phyloP scores from a whole-genome alignment of 2,888 invertebrate genomes.

The Steinernema scapterisci region DNA sequence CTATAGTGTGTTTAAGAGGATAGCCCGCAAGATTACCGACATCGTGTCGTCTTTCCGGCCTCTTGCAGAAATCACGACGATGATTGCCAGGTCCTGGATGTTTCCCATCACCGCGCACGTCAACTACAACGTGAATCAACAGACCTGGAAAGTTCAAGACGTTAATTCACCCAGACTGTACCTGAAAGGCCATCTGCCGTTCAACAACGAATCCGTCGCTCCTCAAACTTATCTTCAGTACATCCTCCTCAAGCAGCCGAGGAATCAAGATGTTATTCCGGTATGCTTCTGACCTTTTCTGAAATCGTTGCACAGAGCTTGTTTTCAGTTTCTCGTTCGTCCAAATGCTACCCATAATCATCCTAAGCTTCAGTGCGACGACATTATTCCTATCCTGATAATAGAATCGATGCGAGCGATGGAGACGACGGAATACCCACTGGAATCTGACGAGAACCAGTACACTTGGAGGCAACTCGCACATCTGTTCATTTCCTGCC shows the following conservation, averaged over 20 bases:
- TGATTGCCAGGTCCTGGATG: slow-evolving; percentile 47
- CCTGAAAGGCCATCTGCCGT: slow-evolving; percentile 19
- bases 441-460: slow-evolving; percentile 41
- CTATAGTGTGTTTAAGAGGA: slow-evolving; percentile 40
- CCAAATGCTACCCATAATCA: neutral
- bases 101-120: slow-evolving; percentile 43
- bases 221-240: slow-evolving; percentile 54
- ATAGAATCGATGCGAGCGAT: slow-evolving; percentile 53
- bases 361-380: slow-evolving; percentile 39
- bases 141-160: slow-evolving; percentile 4
- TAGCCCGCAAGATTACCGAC: slow-evolving; percentile 45
- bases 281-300: slow-evolving; percentile 35
- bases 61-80: slow-evolving; percentile 47
- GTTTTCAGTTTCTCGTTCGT: neutral
- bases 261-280: slow-evolving; percentile 52
- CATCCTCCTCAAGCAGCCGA: slow-evolving; percentile 60
- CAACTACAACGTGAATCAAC: slow-evolving; percentile 23
- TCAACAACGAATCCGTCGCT: slow-evolving; percentile 27
- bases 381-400: slow-evolving; percentile 45
- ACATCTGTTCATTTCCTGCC: slow-evolving; percentile 42
- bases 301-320: neutral
- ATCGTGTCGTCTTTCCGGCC: slow-evolving; percentile 49
- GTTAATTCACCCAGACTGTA: neutral
- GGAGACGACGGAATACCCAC: slow-evolving; percentile 41
- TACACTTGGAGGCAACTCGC: slow-evolving; percentile 51